Evolutionary conservation across 2,113 vertebrate species (phyloP), one percentile per base, ranked within the genome.

Genomic region (Romanogobio albipinnatus): DNA sequence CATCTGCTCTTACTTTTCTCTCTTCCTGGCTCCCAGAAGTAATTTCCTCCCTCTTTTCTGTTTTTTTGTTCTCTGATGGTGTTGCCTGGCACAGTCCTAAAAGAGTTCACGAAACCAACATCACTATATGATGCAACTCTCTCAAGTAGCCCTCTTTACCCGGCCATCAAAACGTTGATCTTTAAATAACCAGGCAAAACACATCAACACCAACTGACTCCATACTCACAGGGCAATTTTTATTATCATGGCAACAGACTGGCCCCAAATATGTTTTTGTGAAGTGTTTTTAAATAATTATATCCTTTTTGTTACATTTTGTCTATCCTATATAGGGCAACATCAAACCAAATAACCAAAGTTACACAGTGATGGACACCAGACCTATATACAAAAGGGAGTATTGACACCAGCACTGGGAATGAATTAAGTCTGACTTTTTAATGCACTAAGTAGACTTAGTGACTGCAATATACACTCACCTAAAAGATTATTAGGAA

Each of bases 381-480:
- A 74, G 22, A 53, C 24, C 56, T 22, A 49, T 9, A 26, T n/a
- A 24, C 43, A 29, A 64, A 80, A 24, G 36, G 19, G 19, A 62
- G 56, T 43, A 49, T 53, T 22, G 17, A 29, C 68, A 62, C 45
- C 59, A 22, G 79, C 24, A 43, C 36, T 8, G 36, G 17, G 33
- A 58, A 66, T 24, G 9, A 83, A 49, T 73, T 64, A 85, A 58
- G 26, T 1, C 79, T 74, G 83, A 82, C 62, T 64, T 76, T 19
- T 70, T 51, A 1, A 24, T 79, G 43, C 53, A 71, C 39, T 43
- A 19, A 81, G 43, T 29, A 66, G 33, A 39, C 9, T 68, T 49
- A 76, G 68, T 80, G 56, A 73, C 33, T 84, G 24, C 33, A 14
- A 22, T 76, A 76, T 74, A n/a, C n/a, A n/a, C n/a, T n/a, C n/a